Base-by-base conservation (phyloP, 2,888 invertebrate genomes). In the Balanococcus diminutus region DNA sequence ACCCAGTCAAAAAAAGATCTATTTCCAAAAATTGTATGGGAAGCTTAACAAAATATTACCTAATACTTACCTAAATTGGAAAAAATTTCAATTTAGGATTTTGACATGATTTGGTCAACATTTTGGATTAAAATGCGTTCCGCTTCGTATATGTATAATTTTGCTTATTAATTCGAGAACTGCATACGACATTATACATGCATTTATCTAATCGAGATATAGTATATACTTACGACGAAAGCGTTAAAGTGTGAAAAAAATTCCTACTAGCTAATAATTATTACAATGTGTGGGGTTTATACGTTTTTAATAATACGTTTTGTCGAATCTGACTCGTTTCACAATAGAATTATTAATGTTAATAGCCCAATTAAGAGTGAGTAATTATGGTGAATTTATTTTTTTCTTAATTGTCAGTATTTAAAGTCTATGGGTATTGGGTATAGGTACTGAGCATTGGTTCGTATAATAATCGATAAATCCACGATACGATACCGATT, bases 271-370 rank as follows among this genome's bases (percentile, higher is more conserved):
- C 72, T 1, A 42, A 46, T n/a, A n/a, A n/a, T n/a, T n/a, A n/a
- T 16, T 32, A 32, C 28, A 72, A 72, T 72, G 32, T 72, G n/a
- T 25, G 31, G 16, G n/a, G n/a, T n/a, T 32, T 72, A 56, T 56
- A 72, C 72, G 32, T 32, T 72, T n/a, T 72, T 72, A 31, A 72
- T 72, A 72, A 72, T 72, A 72, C 72, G 31, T 72, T 72, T 72
- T 72, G 32, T 31, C 32, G 72, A 72, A 32, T 72, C 61, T 22
- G 22, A 25, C 61, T 61, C 22, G 61, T 61, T 61, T 61, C 11
- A 25, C 61, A 5, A 25, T 9, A 61, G 61, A n/a, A n/a, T 61
- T 61, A 61, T 61, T 61, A 61, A 61, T 61, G 22, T 25, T 4
- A 61, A 61, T 61, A 61, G 11, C 61, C 61, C 61, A 11, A 61